A percentile compares a stretch with the other conserved stretches of the same genome.
These are phyloP conservation scores for Monarcha castaneiventris DNA, from an alignment of 2,113 vertebrate genomes.

Conservation along the genomic window DNA sequence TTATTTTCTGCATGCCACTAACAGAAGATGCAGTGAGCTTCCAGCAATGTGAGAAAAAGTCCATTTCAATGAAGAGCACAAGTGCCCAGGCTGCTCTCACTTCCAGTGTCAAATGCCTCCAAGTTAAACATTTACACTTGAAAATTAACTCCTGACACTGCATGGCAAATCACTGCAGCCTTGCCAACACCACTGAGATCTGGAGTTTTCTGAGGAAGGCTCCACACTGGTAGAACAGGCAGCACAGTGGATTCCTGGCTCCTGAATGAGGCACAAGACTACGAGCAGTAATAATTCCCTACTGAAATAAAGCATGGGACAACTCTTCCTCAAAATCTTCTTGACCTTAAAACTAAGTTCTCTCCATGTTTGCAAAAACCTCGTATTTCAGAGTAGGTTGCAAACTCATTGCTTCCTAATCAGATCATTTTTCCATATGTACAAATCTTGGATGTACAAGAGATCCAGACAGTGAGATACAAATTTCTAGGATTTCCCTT, in stretches of 20 bases:
- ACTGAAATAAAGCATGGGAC: neutral
- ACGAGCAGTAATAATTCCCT: neutral
- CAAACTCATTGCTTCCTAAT: neutral
- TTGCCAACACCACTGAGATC: neutral
- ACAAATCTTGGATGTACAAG: neutral
- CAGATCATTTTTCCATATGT: neutral
- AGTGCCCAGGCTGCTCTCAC: neutral
- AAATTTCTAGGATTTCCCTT: neutral
- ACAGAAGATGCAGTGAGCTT: neutral
- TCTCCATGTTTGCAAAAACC: neutral
- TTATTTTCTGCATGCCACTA: neutral
- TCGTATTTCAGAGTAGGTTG: neutral
- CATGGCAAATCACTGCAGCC: neutral
- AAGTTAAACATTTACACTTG: neutral
- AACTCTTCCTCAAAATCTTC: neutral
- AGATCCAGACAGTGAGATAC: accelerated
- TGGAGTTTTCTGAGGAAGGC: neutral
- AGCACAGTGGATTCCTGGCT: neutral
- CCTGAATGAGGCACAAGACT: neutral
- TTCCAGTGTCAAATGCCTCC: neutral
- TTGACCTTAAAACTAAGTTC: neutral
- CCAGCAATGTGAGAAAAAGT: neutral
- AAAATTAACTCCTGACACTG: neutral
- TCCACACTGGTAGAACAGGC: neutral
- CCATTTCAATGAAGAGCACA: neutral